These are phyloP conservation scores for Sula dactylatra DNA, from an alignment of 2,113 vertebrate genomes.

Conservation along the genomic window DNA sequence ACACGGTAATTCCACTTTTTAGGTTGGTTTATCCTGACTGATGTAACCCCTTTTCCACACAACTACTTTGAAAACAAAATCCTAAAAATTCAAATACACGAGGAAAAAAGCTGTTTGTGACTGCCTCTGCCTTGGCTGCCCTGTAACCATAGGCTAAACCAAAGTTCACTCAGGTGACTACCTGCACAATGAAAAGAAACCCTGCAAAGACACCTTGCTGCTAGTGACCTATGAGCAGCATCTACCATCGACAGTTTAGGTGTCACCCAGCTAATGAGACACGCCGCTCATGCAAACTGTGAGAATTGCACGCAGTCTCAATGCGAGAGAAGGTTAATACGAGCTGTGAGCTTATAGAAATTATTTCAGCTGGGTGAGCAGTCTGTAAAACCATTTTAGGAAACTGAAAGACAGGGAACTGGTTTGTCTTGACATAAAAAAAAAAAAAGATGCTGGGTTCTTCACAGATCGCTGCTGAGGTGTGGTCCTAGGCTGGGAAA, in stretches of 20 bases:
- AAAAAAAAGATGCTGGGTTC: not conserved
- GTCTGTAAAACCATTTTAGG: not conserved
- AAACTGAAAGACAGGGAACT: not conserved
- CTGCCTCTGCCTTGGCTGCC: not conserved
- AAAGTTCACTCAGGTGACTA: not conserved
- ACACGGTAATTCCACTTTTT: not conserved
- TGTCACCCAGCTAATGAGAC: not conserved
- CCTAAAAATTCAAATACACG: not conserved
- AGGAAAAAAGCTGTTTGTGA: not conserved
- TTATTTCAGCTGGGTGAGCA: accelerated
- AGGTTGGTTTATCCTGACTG: not conserved
- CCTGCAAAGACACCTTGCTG: not conserved
- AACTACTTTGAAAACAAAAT: not conserved
- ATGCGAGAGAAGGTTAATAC: not conserved
- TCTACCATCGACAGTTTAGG: accelerated
- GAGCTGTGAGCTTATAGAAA: not conserved
- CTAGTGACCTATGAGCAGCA: not conserved
- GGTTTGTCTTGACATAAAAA: not conserved
- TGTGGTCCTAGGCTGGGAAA: not conserved
- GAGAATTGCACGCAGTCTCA: not conserved
- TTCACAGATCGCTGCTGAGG: not conserved
- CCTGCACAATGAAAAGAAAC: accelerated
- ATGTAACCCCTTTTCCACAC: not conserved
- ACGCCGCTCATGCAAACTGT: accelerated
- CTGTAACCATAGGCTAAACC: not conserved